Evolutionary conservation across 2,797 vertebrate genomes (phyloP).

Genomic region (Karalla daura): DNA sequence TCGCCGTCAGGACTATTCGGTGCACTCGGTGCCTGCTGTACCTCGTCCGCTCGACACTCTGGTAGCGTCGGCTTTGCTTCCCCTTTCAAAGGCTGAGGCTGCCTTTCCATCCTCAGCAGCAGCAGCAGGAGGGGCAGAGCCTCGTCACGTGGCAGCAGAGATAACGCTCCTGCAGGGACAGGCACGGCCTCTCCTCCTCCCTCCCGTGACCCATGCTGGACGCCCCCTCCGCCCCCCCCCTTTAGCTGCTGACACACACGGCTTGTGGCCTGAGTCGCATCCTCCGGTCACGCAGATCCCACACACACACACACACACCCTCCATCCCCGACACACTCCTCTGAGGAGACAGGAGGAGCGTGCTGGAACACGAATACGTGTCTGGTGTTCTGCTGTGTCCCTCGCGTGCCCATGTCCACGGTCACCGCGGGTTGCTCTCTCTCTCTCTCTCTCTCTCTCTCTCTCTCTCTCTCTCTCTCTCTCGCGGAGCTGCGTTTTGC

Average conservation of each 20-base stretch:
- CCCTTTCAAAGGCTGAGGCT: too few species aligned
- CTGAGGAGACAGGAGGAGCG: too few species aligned
- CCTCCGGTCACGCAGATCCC: slow-evolving; percentile 52
- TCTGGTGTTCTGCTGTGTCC: slow-evolving; percentile 24
- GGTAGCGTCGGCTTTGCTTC: too few species aligned
- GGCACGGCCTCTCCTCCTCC: slow-evolving; percentile 25
- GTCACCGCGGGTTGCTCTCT: slow-evolving; percentile 33
- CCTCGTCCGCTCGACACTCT: slow-evolving; percentile 13
- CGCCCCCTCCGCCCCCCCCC: not conserved
- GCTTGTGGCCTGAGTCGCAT: slow-evolving; percentile 62
- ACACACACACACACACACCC: too few species aligned
- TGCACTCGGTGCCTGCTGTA: too few species aligned
- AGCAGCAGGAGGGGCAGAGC: slow-evolving; percentile 3
- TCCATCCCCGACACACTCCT: too few species aligned
- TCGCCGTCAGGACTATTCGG: too few species aligned
- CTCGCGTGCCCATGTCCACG: slow-evolving; percentile 13
- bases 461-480: slow-evolving; percentile 31
- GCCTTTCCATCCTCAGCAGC: slow-evolving; percentile 32
- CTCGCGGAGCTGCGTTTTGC: slow-evolving; percentile 33
- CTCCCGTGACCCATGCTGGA: slow-evolving; percentile 39
- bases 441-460: slow-evolving; percentile 32
- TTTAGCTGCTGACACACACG: slow-evolving; percentile 38
- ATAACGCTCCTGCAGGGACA: slow-evolving; percentile 20
- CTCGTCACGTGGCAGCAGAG: slow-evolving; percentile 1
- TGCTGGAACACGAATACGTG: too few species aligned